These are phyloP conservation scores for Vulpes ferrilata DNA, from an alignment of 2,113 vertebrate genomes.

Conservation along the genomic window DNA sequence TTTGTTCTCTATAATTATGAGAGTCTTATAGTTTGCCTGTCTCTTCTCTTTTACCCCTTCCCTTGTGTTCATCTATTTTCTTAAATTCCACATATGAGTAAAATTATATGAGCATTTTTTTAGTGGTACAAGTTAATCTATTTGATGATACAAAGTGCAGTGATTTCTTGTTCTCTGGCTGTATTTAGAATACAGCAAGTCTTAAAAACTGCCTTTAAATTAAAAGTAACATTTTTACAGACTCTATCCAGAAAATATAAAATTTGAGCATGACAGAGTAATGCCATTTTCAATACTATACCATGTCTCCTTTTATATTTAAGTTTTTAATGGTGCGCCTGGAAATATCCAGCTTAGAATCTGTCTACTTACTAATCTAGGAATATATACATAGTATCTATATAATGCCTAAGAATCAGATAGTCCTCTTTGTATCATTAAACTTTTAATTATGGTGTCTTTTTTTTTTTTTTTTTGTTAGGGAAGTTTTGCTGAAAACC, in stretches of 20 bases:
- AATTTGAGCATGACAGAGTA: background rate
- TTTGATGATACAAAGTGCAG: constrained; percentile 16
- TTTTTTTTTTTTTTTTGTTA: constrained; percentile 79
- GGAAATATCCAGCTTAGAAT: background rate
- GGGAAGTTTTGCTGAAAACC: constrained; percentile 99
- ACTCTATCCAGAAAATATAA: constrained; percentile 32
- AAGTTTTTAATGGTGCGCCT: constrained; percentile 40
- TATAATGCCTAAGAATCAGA: background rate
- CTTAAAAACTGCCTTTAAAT: background rate
- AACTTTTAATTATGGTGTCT: background rate
- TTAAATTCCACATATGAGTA: background rate
- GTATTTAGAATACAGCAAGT: constrained; percentile 5
- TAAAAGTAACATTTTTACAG: constrained; percentile 13
- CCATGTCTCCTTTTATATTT: background rate
- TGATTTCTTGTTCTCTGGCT: constrained; percentile 8
- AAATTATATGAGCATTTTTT: background rate
- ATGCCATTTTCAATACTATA: background rate
- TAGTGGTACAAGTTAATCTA: background rate
- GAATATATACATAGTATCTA: background rate
- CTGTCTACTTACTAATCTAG: background rate
- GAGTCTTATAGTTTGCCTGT: background rate
- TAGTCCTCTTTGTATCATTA: background rate
- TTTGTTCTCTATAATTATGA: background rate
- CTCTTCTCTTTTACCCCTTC: background rate
- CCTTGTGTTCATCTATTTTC: background rate